phyloP scores from a whole-genome alignment of 1,140 invertebrate species.

The Hyles euphorbiae region DNA sequence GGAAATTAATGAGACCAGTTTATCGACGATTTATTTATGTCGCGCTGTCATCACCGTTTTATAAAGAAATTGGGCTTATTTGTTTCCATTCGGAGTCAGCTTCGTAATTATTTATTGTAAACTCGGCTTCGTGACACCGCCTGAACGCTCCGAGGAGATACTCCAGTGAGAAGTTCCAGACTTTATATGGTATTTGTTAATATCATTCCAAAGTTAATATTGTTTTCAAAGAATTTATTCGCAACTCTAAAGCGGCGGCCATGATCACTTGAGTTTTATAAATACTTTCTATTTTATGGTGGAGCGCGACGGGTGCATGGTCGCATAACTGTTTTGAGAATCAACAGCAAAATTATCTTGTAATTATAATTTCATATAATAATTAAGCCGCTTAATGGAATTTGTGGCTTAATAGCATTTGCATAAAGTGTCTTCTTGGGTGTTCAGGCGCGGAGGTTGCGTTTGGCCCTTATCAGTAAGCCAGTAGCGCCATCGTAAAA shows the following conservation, averaged over 20 bases:
- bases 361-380: conserved; percentile 72
- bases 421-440: conserved; percentile 62
- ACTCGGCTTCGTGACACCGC: conserved; percentile 33
- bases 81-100: conserved; percentile 57
- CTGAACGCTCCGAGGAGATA: conserved; percentile 27
- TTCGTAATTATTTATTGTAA: conserved; percentile 49
- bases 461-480: conserved; percentile 59
- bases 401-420: conserved; percentile 54
- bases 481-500: conserved; percentile 71
- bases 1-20: conserved; percentile 70
- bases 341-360: conserved; percentile 67
- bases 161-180: conserved; percentile 32
- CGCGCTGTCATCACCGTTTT: conserved; percentile 44
- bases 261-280: conserved; percentile 44
- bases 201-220: conserved; percentile 65
- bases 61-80: conserved; percentile 54
- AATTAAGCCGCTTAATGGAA: conserved; percentile 51
- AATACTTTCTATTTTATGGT: conserved; percentile 58
- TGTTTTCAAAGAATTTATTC: conserved; percentile 30
- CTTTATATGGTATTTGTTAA: conserved; percentile 68
- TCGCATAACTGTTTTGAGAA: conserved; percentile 62
- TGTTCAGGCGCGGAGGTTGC: conserved; percentile 35
- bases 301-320: conserved; percentile 45
- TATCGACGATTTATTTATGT: conserved; percentile 53
- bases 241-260: conserved; percentile 32